Conservation (phyloP, 2,888 invertebrate genomes). For the Nephrocerus scutellatus region DNA sequence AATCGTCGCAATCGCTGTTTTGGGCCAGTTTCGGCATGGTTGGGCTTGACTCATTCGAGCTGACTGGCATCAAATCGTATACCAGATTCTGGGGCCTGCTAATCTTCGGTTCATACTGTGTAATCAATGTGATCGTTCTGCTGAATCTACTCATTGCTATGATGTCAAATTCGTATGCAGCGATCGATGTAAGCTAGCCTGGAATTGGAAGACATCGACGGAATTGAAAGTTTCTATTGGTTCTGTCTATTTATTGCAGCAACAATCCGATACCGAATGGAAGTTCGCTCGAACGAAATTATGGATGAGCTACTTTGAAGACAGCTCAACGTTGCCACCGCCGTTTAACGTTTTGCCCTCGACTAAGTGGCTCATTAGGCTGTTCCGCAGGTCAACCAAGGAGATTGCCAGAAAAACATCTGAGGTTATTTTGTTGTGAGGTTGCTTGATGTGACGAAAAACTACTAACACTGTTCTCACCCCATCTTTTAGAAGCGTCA, state of each 20-base stretch:
- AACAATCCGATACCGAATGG: slow-evolving; percentile 93
- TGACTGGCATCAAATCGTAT: slow-evolving; percentile 79
- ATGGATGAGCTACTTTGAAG: slow-evolving; percentile 96
- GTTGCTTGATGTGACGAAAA: neutral
- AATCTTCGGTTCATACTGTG: slow-evolving; percentile 94
- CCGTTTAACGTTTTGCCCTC: slow-evolving; percentile 91
- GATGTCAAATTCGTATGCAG: slow-evolving; percentile 95
- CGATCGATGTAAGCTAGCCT: slow-evolving; percentile 69
- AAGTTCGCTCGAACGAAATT: slow-evolving; percentile 90
- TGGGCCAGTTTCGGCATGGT: slow-evolving; percentile 95
- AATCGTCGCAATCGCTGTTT: slow-evolving; percentile 89
- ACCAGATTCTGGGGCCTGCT: slow-evolving; percentile 92
- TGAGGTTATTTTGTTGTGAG: slow-evolving; percentile 33
- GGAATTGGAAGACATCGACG: neutral
- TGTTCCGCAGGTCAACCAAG: slow-evolving; percentile 55
- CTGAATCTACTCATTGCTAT: slow-evolving; percentile 93
- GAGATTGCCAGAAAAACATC: slow-evolving; percentile 42
- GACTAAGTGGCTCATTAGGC: slow-evolving; percentile 67
- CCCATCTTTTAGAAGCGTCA: slow-evolving; percentile 48
- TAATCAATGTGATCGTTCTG: slow-evolving; percentile 89
- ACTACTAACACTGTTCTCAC: neutral
- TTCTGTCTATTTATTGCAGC: slow-evolving; percentile 51
- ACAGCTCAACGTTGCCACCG: slow-evolving; percentile 81
- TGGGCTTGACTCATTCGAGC: slow-evolving; percentile 78
- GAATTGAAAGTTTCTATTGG: neutral